A percentile compares a stretch with the other conserved stretches of the same genome.
phyloP scores from a whole-genome alignment of 2,888 invertebrate genomes.

The Tetheella fluctuosa region DNA sequence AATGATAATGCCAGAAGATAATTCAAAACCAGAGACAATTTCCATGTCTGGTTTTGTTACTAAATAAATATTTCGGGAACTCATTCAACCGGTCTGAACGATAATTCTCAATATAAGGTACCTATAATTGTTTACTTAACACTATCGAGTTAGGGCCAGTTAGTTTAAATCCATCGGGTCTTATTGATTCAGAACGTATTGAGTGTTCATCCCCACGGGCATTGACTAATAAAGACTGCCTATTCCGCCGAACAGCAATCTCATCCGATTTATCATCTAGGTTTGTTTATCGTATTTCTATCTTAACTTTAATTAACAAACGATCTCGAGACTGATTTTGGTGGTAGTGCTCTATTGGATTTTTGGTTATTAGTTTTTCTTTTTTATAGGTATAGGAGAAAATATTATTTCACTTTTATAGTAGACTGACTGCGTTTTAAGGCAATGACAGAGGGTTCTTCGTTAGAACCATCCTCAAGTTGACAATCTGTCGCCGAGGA shows the following conservation, averaged over 20 bases:
- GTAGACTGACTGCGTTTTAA: too few relatives aligned
- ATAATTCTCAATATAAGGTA: too few relatives aligned
- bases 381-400: too few relatives aligned
- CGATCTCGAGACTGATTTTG: background rate
- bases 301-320: background rate
- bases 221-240: conserved; percentile 17
- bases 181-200: conserved; percentile 25
- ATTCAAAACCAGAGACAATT: too few relatives aligned
- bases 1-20: too few relatives aligned
- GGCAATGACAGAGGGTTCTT: too few relatives aligned
- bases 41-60: too few relatives aligned
- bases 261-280: background rate
- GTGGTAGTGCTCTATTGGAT: background rate
- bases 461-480: too few relatives aligned
- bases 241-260: conserved; percentile 16
- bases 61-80: too few relatives aligned
- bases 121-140: conserved; percentile 19
- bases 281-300: conserved; percentile 3
- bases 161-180: conserved; percentile 24
- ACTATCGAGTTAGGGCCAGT: conserved; percentile 27
- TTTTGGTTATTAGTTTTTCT: background rate
- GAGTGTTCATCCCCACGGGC: conserved; percentile 13
- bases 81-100: too few relatives aligned
- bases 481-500: too few relatives aligned
- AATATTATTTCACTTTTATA: too few relatives aligned